phyloP scores from a whole-genome alignment of 2,888 invertebrate species.

The Xestoiulus laeticollis region DNA sequence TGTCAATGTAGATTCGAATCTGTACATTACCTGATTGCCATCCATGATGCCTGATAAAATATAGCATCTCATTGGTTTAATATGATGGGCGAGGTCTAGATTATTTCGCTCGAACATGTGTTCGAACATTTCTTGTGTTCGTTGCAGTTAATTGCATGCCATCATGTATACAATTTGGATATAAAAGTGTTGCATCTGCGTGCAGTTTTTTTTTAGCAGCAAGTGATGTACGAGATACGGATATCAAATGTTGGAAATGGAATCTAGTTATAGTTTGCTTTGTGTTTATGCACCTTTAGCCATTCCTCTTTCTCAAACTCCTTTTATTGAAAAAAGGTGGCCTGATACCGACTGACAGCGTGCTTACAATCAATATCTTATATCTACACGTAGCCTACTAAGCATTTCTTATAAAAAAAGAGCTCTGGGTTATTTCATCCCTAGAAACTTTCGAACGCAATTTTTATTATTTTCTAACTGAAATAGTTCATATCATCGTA shows the following conservation, averaged over 20 bases:
- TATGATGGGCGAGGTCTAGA: no score
- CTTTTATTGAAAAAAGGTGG: neutral
- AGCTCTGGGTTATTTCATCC: neutral
- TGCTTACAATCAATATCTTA: constrained; percentile 28
- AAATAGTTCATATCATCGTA: constrained; percentile 7
- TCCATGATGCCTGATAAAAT: no score
- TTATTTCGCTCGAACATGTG: no score
- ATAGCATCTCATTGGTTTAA: no score
- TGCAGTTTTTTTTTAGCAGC: neutral
- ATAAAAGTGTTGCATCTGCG: no score
- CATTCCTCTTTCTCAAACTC: neutral
- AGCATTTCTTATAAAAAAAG: constrained; percentile 15
- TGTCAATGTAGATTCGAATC: no score
- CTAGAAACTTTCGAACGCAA: neutral
- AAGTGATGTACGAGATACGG: neutral
- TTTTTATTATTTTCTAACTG: constrained; percentile 32
- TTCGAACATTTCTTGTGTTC: no score
- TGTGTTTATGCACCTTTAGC: neutral
- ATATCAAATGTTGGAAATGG: neutral
- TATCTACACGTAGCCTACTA: neutral
- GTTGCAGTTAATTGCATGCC: no score
- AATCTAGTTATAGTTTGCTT: neutral
- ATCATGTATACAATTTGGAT: neutral
- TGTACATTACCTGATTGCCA: no score
- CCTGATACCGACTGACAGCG: constrained; percentile 10